Conservation (phyloP, 1,140 invertebrate genomes). For the Anastatus disparis region DNA sequence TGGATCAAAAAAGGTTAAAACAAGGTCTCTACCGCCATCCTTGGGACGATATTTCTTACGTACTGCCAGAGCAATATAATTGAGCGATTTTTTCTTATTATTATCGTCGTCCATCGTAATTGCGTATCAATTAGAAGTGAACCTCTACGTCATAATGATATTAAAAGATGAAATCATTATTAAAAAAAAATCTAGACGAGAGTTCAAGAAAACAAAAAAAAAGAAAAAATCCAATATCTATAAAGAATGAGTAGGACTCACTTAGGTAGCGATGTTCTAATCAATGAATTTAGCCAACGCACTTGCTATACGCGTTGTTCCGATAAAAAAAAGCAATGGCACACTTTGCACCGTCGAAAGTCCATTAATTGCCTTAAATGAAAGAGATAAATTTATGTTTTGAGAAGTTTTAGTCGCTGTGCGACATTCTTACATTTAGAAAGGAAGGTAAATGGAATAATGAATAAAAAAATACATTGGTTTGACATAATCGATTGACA, state of each 20-base stretch:
- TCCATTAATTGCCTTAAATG: conserved; percentile 43
- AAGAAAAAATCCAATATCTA: conserved; percentile 27
- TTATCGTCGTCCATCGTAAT: conserved; percentile 34
- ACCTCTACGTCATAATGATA: conserved; percentile 34
- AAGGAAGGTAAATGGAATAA: neutral
- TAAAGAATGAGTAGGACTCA: conserved; percentile 31
- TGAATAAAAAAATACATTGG: conserved; percentile 26
- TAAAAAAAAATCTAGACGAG: conserved; percentile 18
- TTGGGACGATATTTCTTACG: conserved; percentile 99
- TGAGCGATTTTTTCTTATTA: conserved; percentile 41
- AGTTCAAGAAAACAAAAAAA: conserved; percentile 20
- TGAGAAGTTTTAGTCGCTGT: conserved; percentile 40
- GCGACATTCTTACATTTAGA: conserved; percentile 32
- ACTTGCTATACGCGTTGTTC: conserved; percentile 32
- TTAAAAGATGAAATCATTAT: conserved; percentile 11
- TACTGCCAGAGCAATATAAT: conserved; percentile 85
- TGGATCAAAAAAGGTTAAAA: conserved; percentile 98
- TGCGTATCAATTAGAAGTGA: conserved; percentile 23
- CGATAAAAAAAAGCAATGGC: conserved; percentile 28
- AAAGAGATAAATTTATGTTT: conserved; percentile 40
- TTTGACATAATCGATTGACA: conserved; percentile 33
- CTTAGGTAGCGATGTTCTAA: conserved; percentile 40
- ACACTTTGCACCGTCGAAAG: conserved; percentile 37
- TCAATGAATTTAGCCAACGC: conserved; percentile 22
- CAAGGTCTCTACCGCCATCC: conserved; percentile 99